Evolutionary conservation across 2,113 vertebrate genomes (phyloP).

Genomic region (Crypturellus undulatus): DNA sequence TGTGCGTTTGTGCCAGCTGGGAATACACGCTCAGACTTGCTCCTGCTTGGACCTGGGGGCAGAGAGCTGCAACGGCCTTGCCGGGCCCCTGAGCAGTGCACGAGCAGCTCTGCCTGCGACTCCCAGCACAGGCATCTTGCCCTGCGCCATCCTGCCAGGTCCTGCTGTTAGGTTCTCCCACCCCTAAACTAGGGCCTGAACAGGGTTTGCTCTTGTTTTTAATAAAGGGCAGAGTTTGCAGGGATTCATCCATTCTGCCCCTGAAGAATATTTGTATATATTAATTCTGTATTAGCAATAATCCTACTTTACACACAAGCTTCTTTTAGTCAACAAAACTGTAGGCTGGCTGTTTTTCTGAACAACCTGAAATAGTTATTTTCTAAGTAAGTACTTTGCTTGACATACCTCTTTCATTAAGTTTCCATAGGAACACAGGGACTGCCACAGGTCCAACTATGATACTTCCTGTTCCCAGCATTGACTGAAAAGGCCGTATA

Average conservation of each 20-base stretch:
- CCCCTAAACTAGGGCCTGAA: background rate
- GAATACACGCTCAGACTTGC: background rate
- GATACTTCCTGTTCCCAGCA: background rate
- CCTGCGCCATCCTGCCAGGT: background rate
- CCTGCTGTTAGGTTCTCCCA: background rate
- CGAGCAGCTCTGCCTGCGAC: background rate
- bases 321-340: background rate
- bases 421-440: background rate
- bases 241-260: background rate
- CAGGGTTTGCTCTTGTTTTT: background rate
- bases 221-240: background rate
- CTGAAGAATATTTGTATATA: background rate
- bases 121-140: background rate
- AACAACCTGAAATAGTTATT: background rate
- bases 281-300: background rate
- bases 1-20: background rate
- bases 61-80: background rate
- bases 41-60: background rate
- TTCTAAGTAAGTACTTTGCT: background rate
- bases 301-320: background rate
- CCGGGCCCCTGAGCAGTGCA: no score
- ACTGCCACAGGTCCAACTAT: background rate
- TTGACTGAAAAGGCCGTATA: background rate
- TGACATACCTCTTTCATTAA: fast-evolving
- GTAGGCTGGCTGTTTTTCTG: background rate